Evolutionary conservation across 2,113 vertebrate genomes (phyloP).

Genomic region (Sisor rabdophorus): DNA sequence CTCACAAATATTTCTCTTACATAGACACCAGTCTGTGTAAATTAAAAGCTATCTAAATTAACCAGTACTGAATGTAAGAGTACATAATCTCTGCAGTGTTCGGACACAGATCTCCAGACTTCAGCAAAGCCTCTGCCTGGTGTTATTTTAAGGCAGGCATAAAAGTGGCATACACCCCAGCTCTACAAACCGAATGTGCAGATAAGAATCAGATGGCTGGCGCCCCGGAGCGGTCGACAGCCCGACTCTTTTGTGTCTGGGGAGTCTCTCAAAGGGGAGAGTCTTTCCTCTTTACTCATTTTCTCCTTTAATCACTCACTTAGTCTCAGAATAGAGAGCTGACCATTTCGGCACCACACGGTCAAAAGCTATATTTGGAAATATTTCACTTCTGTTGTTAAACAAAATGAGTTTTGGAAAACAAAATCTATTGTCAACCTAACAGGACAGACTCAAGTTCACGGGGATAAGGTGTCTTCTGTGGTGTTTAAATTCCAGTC

Average conservation of each 20-base stretch:
- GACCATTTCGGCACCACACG: constrained; percentile 19
- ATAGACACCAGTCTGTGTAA: constrained; percentile 13
- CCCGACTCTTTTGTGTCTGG: constrained; percentile 35
- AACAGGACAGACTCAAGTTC: constrained; percentile 31
- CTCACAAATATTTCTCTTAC: not conserved
- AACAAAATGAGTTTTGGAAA: not conserved
- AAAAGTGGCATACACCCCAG: constrained; percentile 48
- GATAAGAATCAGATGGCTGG: constrained; percentile 50
- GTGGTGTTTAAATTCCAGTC: constrained; percentile 4
- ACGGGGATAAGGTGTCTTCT: not conserved
- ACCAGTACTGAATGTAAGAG: constrained; percentile 26
- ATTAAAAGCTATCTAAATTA: constrained; percentile 30
- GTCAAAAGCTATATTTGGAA: not conserved
- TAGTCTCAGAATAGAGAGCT: constrained; percentile 22
- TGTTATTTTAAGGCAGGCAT: constrained; percentile 52
- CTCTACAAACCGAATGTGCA: constrained; percentile 41
- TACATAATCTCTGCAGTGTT: constrained; percentile 30
- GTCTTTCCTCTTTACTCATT: constrained; percentile 24
- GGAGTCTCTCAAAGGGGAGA: constrained; percentile 31
- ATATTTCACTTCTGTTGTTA: not conserved
- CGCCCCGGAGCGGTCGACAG: constrained; percentile 34
- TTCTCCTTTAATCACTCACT: not conserved
- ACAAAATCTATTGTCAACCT: constrained; percentile 30
- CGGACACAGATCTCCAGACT: constrained; percentile 30
- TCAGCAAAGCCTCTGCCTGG: constrained; percentile 28